These are phyloP conservation scores for Hiodon alosoides DNA, from an alignment of 2,113 vertebrate species.

Conservation along the genomic window DNA sequence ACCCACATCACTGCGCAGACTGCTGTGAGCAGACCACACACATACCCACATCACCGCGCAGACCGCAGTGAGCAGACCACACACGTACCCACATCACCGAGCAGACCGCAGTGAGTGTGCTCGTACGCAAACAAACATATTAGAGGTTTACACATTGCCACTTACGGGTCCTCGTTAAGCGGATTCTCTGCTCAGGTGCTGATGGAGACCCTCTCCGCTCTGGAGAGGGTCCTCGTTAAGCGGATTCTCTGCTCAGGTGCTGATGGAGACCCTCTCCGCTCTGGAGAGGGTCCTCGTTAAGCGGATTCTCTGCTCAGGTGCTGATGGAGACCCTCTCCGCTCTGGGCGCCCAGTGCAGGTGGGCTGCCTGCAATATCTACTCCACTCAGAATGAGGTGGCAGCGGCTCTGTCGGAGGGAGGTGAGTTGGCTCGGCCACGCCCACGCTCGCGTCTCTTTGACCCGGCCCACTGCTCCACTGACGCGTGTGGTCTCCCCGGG, in stretches of 20 bases:
- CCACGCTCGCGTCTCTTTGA: background rate
- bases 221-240: background rate
- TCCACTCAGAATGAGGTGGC: slow-evolving; percentile 90
- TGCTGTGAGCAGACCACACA: too few relatives aligned
- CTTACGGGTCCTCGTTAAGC: too few relatives aligned
- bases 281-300: slow-evolving; percentile 45
- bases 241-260: slow-evolving; percentile 59
- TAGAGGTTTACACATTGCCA: background rate
- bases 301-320: slow-evolving; percentile 58
- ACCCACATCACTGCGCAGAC: background rate
- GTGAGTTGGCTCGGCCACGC: slow-evolving; percentile 48
- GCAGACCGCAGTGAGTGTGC: too few relatives aligned
- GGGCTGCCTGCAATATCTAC: slow-evolving; percentile 95
- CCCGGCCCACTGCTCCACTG: slow-evolving; percentile 5
- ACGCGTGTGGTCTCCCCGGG: background rate
- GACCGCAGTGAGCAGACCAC: slow-evolving; percentile 76
- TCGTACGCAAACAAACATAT: too few relatives aligned
- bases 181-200: too few relatives aligned
- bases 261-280: slow-evolving; percentile 80
- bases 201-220: too few relatives aligned
- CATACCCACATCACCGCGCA: slow-evolving; percentile 91
- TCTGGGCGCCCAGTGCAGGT: slow-evolving; percentile 85
- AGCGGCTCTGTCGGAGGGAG: slow-evolving; percentile 82
- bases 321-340: slow-evolving; percentile 82
- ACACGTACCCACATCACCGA: background rate